Evolutionary conservation across 2,797 vertebrate genomes (phyloP).

Genomic region (Thalassophryne amazonica): DNA sequence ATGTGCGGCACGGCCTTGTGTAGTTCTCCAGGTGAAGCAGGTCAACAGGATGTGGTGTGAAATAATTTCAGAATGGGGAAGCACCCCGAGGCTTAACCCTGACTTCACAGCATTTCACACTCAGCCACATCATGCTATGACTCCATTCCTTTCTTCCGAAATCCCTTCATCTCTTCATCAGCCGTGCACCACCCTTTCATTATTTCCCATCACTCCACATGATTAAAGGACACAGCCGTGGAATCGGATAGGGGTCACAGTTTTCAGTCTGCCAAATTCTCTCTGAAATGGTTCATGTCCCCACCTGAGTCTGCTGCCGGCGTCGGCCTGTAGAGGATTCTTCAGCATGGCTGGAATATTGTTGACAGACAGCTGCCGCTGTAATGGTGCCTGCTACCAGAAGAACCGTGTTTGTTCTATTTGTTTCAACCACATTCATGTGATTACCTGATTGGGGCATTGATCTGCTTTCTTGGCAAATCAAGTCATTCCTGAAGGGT

Average conservation of each 20-base stretch:
- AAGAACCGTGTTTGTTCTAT: conserved; percentile 39
- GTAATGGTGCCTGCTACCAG: too few species aligned
- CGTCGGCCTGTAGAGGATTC: conserved; percentile 17
- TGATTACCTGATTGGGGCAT: conserved; percentile 44
- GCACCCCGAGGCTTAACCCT: conserved; percentile 39
- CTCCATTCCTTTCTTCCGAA: conserved; percentile 37
- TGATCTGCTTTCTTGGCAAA: conserved; percentile 53
- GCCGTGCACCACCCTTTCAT: conserved; percentile 48
- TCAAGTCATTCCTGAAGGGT: conserved; percentile 55
- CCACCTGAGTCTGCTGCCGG: background rate
- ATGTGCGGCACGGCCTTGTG: background rate
- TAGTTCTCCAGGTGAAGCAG: conserved; percentile 14
- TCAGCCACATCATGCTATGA: conserved; percentile 19
- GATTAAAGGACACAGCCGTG: conserved; percentile 63
- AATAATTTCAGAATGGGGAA: conserved; percentile 28
- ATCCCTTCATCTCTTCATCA: conserved; percentile 52
- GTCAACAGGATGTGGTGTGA: conserved; percentile 39
- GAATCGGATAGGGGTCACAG: conserved; percentile 53
- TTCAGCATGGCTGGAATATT: conserved; percentile 24
- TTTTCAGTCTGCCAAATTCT: conserved; percentile 16
- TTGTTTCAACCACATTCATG: conserved; percentile 35
- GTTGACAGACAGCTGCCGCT: conserved; percentile 32
- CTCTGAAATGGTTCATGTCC: conserved; percentile 19
- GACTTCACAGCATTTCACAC: conserved; percentile 46
- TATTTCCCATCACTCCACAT: conserved; percentile 44